Evolutionary conservation across 2,888 invertebrate species (phyloP).

Genomic region (Branchipolynoe longqiensis): DNA sequence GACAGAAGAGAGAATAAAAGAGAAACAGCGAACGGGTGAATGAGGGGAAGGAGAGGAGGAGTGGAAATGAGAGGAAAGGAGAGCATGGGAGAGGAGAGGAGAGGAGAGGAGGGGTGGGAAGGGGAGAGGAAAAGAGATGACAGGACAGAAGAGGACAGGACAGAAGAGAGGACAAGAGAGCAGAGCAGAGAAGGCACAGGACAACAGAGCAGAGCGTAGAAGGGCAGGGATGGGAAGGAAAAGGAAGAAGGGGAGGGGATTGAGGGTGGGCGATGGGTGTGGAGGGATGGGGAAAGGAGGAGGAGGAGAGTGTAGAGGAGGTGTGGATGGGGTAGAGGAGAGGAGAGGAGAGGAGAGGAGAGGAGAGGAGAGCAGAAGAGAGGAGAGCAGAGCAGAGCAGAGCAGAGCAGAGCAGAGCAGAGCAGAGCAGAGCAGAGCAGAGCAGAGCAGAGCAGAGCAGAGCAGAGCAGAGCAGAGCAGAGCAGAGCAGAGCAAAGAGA

Average conservation of each 20-base stretch:
- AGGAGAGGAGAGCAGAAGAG: background rate
- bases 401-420: background rate
- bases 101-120: background rate
- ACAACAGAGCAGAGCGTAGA: background rate
- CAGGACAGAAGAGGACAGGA: background rate
- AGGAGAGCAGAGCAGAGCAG: background rate
- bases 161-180: background rate
- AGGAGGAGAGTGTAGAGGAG: background rate
- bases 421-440: background rate
- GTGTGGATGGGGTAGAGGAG: background rate
- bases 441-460: background rate
- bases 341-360: background rate
- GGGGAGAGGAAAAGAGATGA: background rate
- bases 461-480: background rate
- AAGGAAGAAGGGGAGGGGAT: background rate
- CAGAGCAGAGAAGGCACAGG: background rate
- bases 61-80: background rate
- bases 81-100: background rate
- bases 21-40: background rate
- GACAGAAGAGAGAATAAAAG: no score
- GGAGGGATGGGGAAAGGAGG: background rate
- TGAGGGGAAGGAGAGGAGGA: background rate
- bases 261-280: background rate
- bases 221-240: background rate
- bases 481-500: background rate